Evolutionary conservation across 2,888 invertebrate genomes (phyloP), one percentile per base, ranked within the genome.

Genomic region (Eustalomyia histrio): DNA sequence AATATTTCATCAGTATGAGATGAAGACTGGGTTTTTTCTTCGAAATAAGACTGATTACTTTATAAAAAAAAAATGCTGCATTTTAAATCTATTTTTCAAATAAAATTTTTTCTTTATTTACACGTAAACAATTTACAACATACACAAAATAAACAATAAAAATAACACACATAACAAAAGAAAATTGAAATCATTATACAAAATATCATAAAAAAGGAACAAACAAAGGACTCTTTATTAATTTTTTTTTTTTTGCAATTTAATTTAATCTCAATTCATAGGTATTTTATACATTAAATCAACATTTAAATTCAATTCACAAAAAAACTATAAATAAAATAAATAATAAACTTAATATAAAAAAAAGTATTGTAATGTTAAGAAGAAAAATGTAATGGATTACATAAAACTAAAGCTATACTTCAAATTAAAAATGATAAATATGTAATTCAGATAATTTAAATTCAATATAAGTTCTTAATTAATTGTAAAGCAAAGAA

Each of bases 91-190:
- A 12, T 47, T 47, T 47, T 2, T 47, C 7, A 39, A 39, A 39
- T 6, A 2, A 47, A 47, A 47, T 7, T 29, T 29, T n/a, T 1
- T n/a, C 16, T 47, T 47, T 47, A 47, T n/a, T 47, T 47, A 47
- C 43, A n/a, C 16, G n/a, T 47, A 47, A 14, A 47, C n/a, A 47
- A 47, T 47, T 47, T 47, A 47, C 43, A 47, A 47, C 43, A n/a
- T 47, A n/a, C 43, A n/a, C n/a, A 47, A 47, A 39, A 14, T n/a
- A 47, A 47, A 47, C 43, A 47, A 16, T n/a, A 4, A 47, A n/a
- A n/a, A 47, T 47, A n/a, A n/a, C 43, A n/a, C n/a, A n/a, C 43
- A 47, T n/a, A 47, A 47, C 43, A 47, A 47, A 47, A n/a, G 43
- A 43, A 47, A 14, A 47, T 47, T 47, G 1, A 47, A 47, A 47